Conservation (phyloP, 2,888 invertebrate genomes). For the Tetramorium bicarinatum region DNA sequence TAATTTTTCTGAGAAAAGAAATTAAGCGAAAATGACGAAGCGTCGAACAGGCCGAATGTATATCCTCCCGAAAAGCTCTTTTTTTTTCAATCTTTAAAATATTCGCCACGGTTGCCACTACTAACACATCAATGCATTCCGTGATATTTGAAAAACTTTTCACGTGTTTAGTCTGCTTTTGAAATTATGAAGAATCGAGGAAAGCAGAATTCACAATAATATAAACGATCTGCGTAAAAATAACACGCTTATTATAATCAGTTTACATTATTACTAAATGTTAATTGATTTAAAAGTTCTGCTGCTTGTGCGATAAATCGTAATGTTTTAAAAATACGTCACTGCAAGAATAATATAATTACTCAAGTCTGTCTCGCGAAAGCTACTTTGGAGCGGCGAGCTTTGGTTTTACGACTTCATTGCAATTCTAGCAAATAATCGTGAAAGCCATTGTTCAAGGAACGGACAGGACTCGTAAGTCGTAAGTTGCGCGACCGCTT, state of each 20-base stretch:
- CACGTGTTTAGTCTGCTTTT: neutral
- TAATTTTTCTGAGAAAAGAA: constrained; percentile 80
- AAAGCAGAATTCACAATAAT: neutral
- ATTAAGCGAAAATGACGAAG: constrained; percentile 75
- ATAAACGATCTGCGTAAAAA: neutral
- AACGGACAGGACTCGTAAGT: neutral
- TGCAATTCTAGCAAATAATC: constrained; percentile 40
- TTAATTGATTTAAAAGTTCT: neutral
- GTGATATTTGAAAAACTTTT: neutral
- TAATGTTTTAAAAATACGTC: neutral
- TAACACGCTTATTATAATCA: neutral
- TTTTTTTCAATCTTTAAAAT: constrained; percentile 62
- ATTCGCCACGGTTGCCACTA: constrained; percentile 72
- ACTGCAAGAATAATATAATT: neutral
- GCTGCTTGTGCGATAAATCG: neutral
- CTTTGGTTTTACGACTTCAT: constrained; percentile 30
- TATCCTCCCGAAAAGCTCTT: constrained; percentile 75
- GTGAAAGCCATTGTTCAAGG: constrained; percentile 18
- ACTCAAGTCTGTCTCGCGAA: neutral
- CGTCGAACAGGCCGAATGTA: constrained; percentile 66
- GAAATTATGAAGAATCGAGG: neutral
- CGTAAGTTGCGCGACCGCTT: constrained; percentile 49
- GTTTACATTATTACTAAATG: neutral
- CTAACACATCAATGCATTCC: constrained; percentile 53
- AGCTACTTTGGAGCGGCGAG: neutral